These are phyloP conservation scores for Hippolais icterina DNA, from an alignment of 2,113 vertebrate genomes.

Conservation along the genomic window DNA sequence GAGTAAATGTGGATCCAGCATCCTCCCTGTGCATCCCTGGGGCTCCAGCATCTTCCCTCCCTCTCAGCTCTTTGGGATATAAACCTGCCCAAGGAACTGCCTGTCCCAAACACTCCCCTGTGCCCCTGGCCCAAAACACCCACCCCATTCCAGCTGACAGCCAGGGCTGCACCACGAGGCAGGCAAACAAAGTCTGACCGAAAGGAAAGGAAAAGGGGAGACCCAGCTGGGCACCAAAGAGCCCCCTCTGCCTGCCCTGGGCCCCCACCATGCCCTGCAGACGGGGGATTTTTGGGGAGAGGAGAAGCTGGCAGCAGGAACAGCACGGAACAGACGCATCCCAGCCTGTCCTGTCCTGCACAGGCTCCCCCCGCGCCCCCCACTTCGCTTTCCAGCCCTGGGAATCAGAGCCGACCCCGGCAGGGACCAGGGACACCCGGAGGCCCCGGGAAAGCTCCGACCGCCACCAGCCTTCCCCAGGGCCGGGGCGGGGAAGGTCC, in stretches of 20 bases:
- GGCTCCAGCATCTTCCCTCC: accelerated
- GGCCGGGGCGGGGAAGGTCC: not conserved
- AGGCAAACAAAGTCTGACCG: accelerated
- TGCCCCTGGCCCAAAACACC: not conserved
- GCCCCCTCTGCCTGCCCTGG: not conserved
- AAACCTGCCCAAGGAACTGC: accelerated
- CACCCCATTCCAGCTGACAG: accelerated
- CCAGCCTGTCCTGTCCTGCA: not conserved
- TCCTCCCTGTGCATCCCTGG: not conserved
- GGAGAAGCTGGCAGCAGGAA: too few species aligned
- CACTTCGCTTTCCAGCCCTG: accelerated
- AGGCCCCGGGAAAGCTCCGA: not conserved
- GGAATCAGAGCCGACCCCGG: not conserved
- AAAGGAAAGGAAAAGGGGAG: accelerated
- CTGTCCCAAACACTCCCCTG: accelerated
- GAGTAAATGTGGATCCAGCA: not conserved
- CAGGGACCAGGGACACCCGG: too few species aligned
- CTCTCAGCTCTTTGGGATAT: accelerated
- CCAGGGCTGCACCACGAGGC: accelerated
- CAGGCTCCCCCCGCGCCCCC: not conserved
- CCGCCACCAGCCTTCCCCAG: not conserved
- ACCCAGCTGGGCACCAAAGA: accelerated
- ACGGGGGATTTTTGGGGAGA: accelerated
- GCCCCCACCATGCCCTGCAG: accelerated
- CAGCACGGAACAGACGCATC: not conserved